Evolutionary conservation across 2,797 vertebrate species (phyloP).

Genomic region (Ctenosaura bakeri): DNA sequence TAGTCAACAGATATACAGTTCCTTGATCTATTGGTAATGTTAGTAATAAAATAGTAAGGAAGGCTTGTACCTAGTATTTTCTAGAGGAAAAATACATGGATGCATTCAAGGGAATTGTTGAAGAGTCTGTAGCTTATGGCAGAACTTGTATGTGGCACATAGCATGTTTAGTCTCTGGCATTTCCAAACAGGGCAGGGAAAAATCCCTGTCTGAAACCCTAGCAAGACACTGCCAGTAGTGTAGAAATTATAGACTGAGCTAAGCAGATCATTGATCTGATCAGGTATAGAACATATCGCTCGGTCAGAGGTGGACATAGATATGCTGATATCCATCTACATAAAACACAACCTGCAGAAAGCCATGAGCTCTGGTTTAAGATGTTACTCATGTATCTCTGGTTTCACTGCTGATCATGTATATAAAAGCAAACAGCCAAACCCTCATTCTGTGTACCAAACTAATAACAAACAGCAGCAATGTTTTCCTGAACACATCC

Average conservation of each 20-base stretch:
- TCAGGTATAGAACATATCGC: neutral
- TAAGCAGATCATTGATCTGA: neutral
- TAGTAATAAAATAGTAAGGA: neutral
- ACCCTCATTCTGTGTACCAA: neutral
- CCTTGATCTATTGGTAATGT: too few species aligned
- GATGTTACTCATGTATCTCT: conserved; percentile 23
- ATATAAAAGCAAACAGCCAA: neutral
- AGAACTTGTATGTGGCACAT: neutral
- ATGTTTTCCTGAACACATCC: neutral
- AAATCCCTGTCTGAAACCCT: neutral
- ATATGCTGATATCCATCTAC: conserved; percentile 16
- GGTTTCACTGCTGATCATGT: neutral
- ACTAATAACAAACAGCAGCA: neutral
- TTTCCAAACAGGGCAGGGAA: too few species aligned
- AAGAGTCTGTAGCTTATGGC: neutral
- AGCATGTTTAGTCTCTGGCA: neutral
- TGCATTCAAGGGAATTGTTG: too few species aligned
- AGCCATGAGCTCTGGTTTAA: conserved; percentile 40
- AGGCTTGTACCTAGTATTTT: conserved; percentile 2
- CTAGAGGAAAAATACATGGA: neutral
- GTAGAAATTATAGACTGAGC: neutral
- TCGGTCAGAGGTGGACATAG: neutral
- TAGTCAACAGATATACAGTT: neutral
- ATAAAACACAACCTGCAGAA: conserved; percentile 44
- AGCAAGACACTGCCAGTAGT: neutral